Base-by-base conservation (phyloP, 2,797 vertebrate genomes). In the Xyrichtys novacula region DNA sequence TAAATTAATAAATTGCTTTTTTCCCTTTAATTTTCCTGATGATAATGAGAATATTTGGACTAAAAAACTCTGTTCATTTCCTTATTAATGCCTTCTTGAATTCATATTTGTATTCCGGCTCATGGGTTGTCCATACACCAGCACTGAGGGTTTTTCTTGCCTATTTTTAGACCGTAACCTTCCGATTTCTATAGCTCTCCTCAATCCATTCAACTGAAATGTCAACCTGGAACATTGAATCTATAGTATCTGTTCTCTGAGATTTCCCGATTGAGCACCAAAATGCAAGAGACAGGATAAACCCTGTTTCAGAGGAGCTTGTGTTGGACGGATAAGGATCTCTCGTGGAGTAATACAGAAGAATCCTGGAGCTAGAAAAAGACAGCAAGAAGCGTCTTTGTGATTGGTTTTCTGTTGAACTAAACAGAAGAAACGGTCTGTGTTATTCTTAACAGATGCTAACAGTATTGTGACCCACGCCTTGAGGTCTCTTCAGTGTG, bases 131-230 rank as follows among this genome's bases (percentile, higher is more conserved):
- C 47, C 68, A 5, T 28, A 12, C 50, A 47, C 3, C 32, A 34
- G 54, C n/a, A 61, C 0, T 22, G 25, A 56, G 19, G 49, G 43
- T 32, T 80, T 74, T 71, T 48, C 69, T 62, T 14, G n/a, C 3
- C 28, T 90, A 85, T 85, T 88, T 91, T 84, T 81, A 85, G 84
- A 56, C 29, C 34, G 6, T 80, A 89, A 89, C 88, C 89, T 90
- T 92, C 76, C 80, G 15, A 15, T 85, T 84, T 90, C 86, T 82
- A 80, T 71, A 19, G 78, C 63, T 14, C 20, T 67, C 83, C 84
- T 82, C 68, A 43, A 40, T 69, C 78, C 67, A 85, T 90, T 90
- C 77, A 89, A 23, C 43, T 64, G 47, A 92, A 92, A 92, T 89
- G 88, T 87, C 91, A 89, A 7, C 75, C 31, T 16, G 59, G 65